These are phyloP conservation scores for Peucedramus taeniatus DNA, from an alignment of 2,113 vertebrate genomes.

Conservation along the genomic window DNA sequence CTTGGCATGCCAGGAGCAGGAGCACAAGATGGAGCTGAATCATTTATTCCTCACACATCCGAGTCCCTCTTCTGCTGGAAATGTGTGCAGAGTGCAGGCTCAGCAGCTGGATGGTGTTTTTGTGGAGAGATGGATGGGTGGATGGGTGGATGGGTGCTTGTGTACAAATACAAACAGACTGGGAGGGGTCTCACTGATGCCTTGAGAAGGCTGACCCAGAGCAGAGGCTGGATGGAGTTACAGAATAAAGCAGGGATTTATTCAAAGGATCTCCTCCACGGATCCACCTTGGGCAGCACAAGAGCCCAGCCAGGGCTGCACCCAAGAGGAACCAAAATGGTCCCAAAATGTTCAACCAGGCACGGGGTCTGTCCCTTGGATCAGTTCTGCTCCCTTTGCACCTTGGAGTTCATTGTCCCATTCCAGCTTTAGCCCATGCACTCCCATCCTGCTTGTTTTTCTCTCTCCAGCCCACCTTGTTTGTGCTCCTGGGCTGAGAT, in stretches of 20 bases:
- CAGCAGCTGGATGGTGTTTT: neutral
- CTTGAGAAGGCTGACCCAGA: neutral
- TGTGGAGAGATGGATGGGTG: neutral
- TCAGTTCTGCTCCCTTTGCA: neutral
- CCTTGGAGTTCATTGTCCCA: neutral
- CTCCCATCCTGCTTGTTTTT: neutral
- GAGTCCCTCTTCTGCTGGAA: neutral
- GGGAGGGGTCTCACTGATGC: neutral
- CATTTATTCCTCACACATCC: neutral
- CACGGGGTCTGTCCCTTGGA: neutral
- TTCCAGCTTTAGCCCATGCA: neutral
- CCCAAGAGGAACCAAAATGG: neutral
- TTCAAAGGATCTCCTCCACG: neutral
- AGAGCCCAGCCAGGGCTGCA: neutral
- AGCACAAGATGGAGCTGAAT: conserved; percentile 50
- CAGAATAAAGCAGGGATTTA: neutral
- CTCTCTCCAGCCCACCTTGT: too few species aligned
- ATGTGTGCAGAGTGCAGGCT: neutral
- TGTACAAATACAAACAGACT: rapidly evolving
- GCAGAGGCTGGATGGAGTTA: neutral
- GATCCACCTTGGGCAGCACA: neutral
- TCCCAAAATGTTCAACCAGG: neutral
- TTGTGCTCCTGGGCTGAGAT: too few species aligned
- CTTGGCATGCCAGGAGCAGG: neutral
- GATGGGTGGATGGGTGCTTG: rapidly evolving